Evolutionary conservation across 2,888 invertebrate species (phyloP).

Genomic region (Cataglyphis cursor): DNA sequence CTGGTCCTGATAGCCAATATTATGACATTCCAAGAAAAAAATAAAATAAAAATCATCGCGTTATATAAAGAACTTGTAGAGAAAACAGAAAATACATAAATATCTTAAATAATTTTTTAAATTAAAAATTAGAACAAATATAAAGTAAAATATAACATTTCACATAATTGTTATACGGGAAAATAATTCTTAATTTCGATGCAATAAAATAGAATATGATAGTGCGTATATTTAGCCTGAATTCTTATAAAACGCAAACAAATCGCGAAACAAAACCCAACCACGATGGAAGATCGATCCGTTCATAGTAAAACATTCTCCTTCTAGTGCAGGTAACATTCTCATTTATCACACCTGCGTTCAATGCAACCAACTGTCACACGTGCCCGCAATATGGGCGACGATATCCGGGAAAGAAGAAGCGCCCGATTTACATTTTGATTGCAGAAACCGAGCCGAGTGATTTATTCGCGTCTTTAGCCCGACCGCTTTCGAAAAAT

Average conservation of each 20-base stretch:
- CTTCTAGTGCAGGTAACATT: slow-evolving; percentile 44
- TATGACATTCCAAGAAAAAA: background rate
- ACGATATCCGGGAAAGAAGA: slow-evolving; percentile 52
- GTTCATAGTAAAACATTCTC: slow-evolving; percentile 49
- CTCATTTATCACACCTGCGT: slow-evolving; percentile 67
- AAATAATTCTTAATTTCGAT: background rate
- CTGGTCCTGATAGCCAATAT: background rate
- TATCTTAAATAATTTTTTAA: background rate
- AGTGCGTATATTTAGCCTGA: background rate
- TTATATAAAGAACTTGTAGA: background rate
- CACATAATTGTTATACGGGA: background rate
- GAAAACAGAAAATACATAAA: background rate
- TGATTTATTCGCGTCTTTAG: slow-evolving; percentile 73
- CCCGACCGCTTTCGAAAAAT: background rate
- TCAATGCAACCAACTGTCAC: slow-evolving; percentile 32
- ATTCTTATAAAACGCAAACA: slow-evolving; percentile 30
- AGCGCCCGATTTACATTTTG: slow-evolving; percentile 82
- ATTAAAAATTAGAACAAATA: background rate
- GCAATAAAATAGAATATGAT: background rate
- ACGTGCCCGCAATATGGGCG: slow-evolving; percentile 58
- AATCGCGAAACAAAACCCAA: slow-evolving; percentile 58
- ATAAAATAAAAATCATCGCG: background rate
- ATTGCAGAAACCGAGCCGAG: slow-evolving; percentile 79
- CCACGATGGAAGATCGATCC: slow-evolving; percentile 67
- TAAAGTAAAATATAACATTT: background rate